Evolutionary conservation across 2,888 invertebrate genomes (phyloP).

Genomic region (Calameuta filiformis): DNA sequence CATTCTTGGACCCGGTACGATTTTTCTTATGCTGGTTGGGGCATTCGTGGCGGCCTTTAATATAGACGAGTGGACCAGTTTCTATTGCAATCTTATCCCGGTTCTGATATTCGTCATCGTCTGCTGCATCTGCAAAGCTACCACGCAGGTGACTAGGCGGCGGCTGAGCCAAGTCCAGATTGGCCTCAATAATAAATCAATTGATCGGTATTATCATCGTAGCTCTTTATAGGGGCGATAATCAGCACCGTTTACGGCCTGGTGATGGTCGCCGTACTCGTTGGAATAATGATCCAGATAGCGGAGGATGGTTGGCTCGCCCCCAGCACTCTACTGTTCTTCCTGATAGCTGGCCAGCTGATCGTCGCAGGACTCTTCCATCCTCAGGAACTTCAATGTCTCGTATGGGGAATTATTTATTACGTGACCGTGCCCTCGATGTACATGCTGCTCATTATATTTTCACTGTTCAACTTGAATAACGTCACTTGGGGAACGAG

Average conservation of each 20-base stretch:
- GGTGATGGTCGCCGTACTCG: conserved; percentile 88
- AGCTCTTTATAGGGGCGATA: conserved; percentile 79
- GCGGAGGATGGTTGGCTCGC: conserved; percentile 82
- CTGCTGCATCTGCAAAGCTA: conserved; percentile 76
- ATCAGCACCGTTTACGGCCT: conserved; percentile 84
- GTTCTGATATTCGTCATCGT: conserved; percentile 74
- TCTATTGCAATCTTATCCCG: conserved; percentile 76
- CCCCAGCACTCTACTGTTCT: conserved; percentile 86
- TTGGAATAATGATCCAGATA: conserved; percentile 84
- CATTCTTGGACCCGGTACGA: conserved; percentile 84
- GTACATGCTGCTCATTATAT: conserved; percentile 92
- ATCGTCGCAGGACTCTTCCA: conserved; percentile 74
- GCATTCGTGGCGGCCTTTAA: conserved; percentile 83
- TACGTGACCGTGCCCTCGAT: conserved; percentile 94
- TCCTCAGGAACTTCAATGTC: conserved; percentile 81
- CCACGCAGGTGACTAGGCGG: conserved; percentile 72
- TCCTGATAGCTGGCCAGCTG: conserved; percentile 76
- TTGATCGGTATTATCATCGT: conserved; percentile 22
- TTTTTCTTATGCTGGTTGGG: conserved; percentile 85
- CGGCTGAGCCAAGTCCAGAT: neutral
- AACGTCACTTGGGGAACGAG: conserved; percentile 96
- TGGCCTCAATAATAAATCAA: neutral
- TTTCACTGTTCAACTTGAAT: conserved; percentile 92
- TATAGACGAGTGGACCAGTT: conserved; percentile 75
- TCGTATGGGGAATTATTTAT: conserved; percentile 83